Conservation (phyloP, 2,888 invertebrate species). For the Gryllus longicercus region DNA sequence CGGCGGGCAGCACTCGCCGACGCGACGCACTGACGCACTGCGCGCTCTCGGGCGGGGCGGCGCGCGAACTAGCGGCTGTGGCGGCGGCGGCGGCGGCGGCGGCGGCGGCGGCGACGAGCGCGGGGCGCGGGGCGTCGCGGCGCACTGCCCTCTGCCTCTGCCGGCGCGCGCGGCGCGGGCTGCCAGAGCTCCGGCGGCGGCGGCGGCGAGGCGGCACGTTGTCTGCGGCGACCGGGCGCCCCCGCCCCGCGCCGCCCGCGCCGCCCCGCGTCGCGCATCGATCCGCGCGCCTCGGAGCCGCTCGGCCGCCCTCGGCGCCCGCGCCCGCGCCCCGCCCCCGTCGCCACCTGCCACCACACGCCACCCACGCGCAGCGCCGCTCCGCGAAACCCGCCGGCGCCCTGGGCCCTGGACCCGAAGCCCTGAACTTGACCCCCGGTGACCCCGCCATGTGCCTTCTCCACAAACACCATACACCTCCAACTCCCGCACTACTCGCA, state of each 20-base stretch:
- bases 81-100: background rate
- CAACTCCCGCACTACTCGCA: too few relatives aligned
- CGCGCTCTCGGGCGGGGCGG: constrained; percentile 27
- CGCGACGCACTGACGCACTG: constrained; percentile 18
- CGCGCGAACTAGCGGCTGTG: constrained; percentile 18
- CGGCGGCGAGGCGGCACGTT: constrained; percentile 20
- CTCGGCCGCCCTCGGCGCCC: background rate
- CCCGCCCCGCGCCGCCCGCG: background rate
- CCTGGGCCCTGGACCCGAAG: background rate
- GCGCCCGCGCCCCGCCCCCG: background rate
- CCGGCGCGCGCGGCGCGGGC: constrained; percentile 25
- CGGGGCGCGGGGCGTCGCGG: constrained; percentile 20
- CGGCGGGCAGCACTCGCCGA: constrained; percentile 18
- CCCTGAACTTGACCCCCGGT: background rate
- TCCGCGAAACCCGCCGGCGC: background rate
- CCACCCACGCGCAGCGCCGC: background rate
- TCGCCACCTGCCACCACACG: background rate
- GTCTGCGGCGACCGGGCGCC: constrained; percentile 21
- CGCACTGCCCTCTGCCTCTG: constrained; percentile 21
- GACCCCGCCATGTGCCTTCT: background rate
- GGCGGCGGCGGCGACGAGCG: constrained; percentile 24
- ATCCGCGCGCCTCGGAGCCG: constrained; percentile 17
- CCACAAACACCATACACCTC: too few relatives aligned
- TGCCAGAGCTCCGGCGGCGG: constrained; percentile 22
- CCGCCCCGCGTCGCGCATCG: background rate